These are phyloP conservation scores for Xiphophorus birchmanni DNA, from an alignment of 2,797 vertebrate species.

Conservation along the genomic window DNA sequence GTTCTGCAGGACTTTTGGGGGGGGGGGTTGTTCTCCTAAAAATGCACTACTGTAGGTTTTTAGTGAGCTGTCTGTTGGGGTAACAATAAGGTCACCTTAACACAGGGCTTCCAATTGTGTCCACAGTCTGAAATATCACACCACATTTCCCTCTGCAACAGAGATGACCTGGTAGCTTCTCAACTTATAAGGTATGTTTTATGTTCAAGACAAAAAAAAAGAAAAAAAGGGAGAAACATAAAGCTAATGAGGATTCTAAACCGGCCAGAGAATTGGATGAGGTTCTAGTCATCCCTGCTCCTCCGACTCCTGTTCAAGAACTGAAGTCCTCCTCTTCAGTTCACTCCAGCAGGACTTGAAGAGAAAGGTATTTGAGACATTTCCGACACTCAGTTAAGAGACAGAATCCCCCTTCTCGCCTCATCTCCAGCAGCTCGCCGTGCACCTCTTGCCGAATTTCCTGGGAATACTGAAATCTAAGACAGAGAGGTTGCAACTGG, in stretches of 20 bases:
- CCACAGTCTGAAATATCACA: background rate
- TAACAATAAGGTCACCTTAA: slow-evolving; percentile 4
- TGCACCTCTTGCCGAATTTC: background rate
- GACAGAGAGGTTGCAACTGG: background rate
- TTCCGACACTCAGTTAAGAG: background rate
- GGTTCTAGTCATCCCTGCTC: slow-evolving; percentile 10
- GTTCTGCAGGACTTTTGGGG: slow-evolving; percentile 13
- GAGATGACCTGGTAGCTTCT: slow-evolving; percentile 5
- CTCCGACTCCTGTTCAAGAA: background rate
- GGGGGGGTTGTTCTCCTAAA: background rate
- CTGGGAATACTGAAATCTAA: background rate
- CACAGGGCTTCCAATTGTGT: background rate
- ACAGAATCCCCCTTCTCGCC: background rate
- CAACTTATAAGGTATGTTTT: slow-evolving; percentile 1
- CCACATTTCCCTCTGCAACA: background rate
- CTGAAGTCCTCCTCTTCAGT: background rate
- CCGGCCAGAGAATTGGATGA: slow-evolving; percentile 6
- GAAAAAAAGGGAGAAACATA: background rate
- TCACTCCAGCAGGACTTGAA: background rate
- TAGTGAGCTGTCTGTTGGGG: slow-evolving; percentile 9
- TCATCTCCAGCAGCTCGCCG: background rate
- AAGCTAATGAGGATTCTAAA: background rate
- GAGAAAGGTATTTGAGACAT: background rate
- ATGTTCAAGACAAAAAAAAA: background rate
- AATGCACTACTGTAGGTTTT: slow-evolving; percentile 5